Conservation (phyloP, 2,113 vertebrate genomes). For the Xiphophorus hellerii region DNA sequence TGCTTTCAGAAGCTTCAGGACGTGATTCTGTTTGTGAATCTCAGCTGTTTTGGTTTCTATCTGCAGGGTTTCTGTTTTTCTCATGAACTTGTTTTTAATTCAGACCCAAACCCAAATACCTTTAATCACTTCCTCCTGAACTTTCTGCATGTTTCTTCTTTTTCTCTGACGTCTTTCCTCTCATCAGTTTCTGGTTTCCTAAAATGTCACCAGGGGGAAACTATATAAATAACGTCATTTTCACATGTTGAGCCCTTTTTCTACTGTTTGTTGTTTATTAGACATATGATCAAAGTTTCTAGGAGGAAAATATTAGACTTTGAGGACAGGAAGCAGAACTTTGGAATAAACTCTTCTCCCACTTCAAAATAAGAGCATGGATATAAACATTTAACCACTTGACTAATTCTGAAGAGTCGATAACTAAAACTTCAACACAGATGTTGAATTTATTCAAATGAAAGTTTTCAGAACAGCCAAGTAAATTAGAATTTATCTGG, state of each 20-base stretch:
- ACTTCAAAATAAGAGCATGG: too few species aligned
- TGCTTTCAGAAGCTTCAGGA: neutral
- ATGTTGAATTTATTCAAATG: too few species aligned
- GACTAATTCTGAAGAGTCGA: too few species aligned
- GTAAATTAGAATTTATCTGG: too few species aligned
- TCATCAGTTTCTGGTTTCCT: neutral
- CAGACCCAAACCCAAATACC: neutral
- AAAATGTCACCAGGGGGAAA: neutral
- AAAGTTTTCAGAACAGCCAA: too few species aligned
- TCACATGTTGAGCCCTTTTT: neutral
- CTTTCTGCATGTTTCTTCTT: neutral
- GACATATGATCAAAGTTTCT: too few species aligned
- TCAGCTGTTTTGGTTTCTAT: neutral
- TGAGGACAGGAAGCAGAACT: too few species aligned
- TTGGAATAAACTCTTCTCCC: too few species aligned
- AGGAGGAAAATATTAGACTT: too few species aligned
- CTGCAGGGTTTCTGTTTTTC: neutral
- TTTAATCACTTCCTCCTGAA: neutral
- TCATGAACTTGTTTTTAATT: neutral
- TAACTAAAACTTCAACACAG: too few species aligned
- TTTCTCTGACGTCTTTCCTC: neutral
- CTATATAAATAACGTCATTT: neutral
- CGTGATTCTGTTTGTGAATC: neutral
- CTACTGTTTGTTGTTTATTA: too few species aligned
- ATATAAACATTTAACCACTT: too few species aligned